Conservation (phyloP, 2,113 vertebrate genomes). For the Notarius lentiginosus region DNA sequence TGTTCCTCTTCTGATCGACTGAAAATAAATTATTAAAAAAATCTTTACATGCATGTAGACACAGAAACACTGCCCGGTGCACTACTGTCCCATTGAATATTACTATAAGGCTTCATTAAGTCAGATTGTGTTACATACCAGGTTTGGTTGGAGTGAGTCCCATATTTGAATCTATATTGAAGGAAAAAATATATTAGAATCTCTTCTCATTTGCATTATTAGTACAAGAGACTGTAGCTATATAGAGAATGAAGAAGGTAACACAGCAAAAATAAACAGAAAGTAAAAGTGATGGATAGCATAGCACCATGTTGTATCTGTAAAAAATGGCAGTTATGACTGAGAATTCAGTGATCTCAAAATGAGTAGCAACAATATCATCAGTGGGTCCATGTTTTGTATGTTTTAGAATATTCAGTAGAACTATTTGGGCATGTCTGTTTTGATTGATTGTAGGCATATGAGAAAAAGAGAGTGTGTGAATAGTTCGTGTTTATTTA, state of each 20-base stretch:
- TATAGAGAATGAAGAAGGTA: background rate
- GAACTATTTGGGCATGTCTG: background rate
- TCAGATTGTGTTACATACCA: constrained; percentile 12
- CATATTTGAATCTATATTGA: background rate
- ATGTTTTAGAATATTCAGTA: background rate
- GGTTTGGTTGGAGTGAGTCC: background rate
- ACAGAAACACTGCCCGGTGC: background rate
- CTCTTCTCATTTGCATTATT: no score
- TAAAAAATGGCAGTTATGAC: no score
- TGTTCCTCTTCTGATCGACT: no score
- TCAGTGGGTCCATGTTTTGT: no score
- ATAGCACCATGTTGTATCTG: no score
- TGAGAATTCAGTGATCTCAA: background rate
- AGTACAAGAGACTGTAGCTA: background rate
- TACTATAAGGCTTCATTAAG: background rate
- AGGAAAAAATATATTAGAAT: background rate
- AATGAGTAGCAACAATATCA: background rate
- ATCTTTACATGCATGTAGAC: no score
- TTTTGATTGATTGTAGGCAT: no score
- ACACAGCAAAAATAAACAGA: no score
- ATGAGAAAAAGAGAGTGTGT: no score
- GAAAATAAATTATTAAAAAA: no score
- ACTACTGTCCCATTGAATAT: background rate
- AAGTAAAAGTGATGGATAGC: no score
- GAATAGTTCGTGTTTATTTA: no score